Evolutionary conservation across 2,888 invertebrate genomes (phyloP), one percentile per base, ranked within the genome.

Genomic region (Patella caerulea): DNA sequence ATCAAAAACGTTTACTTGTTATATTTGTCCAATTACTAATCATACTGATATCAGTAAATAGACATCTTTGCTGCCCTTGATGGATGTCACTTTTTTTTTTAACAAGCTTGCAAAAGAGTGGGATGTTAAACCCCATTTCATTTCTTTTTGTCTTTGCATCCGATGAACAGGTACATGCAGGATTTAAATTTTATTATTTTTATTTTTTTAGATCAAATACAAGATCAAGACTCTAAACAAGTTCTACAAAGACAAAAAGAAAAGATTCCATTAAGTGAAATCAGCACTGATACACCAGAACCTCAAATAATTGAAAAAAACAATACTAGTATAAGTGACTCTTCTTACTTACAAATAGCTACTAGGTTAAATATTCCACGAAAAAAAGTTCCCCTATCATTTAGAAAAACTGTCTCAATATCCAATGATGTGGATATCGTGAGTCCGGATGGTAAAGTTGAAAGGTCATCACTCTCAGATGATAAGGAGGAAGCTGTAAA

Each of bases 391-490:
- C 45, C 45, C 7, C 45, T 65, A 24, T 65, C 65, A 14, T 65
- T 24, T 24, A 65, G 73, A 17, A 76, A 73, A 24, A 56, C 56
- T 14, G 79, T 79, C 14, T 52, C 73, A n/a, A 76, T 79, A 53
- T 73, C 54, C n/a, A 52, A 69, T 15, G 53, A 71, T 29, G 79
- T 79, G 4, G 65, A 73, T 7, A 70, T 74, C 3, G 56, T 79
- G 24, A 73, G 71, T 29, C 53, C 73, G 0, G 54, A 76, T 12
- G 79, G 74, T 15, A 71, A 54, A 29, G 52, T 59, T 19, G 55
- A 19, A 15, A 52, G 24, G 12, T 71, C 19, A 2, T 65, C 69
- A 45, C n/a, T 79, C 17, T 52, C 59, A 24, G 72, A 45, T n/a
- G 76, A 71, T 9, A 74, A 24, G 12, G 24, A 24, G 65, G 65